phyloP scores from a whole-genome alignment of 2,113 vertebrate genomes.

The Cynopterus brachyotis region DNA sequence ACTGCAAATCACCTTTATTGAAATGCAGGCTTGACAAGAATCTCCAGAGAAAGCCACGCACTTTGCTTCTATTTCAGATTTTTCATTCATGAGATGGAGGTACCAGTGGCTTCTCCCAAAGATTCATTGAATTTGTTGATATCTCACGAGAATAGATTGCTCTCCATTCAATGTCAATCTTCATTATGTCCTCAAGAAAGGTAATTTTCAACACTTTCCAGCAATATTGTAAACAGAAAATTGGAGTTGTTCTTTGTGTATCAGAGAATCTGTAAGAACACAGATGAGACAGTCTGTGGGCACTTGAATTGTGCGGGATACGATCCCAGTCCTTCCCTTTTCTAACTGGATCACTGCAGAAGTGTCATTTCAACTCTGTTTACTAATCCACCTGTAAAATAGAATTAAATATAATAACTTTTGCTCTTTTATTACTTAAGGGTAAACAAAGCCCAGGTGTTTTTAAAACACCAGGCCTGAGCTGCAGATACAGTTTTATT shows the following conservation, averaged over 20 bases:
- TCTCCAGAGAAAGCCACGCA: not conserved
- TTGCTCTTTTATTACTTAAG: not conserved
- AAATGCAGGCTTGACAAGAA: not conserved
- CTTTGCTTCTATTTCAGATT: not conserved
- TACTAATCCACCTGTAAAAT: not conserved
- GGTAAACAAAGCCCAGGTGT: not conserved
- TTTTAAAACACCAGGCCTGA: not conserved
- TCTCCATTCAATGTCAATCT: not conserved
- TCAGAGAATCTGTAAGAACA: not conserved
- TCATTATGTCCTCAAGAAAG: not conserved
- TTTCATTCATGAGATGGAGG: not conserved
- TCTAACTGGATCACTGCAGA: not conserved
- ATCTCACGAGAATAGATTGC: not conserved
- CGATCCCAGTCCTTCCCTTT: not conserved
- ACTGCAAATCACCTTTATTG: not conserved
- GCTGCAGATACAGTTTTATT: not conserved
- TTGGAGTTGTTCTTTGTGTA: not conserved
- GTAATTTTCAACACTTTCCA: not conserved
- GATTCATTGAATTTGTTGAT: not conserved
- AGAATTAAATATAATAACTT: not conserved
- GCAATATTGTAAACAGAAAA: not conserved
- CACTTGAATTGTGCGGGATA: not conserved
- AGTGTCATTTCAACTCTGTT: not conserved
- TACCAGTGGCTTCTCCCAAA: not conserved
- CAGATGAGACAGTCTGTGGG: not conserved